A percentile compares a stretch with the other conserved stretches of the same genome.
phyloP scores from a whole-genome alignment of 1,140 invertebrate species.

The Heliconius eleuchia region DNA sequence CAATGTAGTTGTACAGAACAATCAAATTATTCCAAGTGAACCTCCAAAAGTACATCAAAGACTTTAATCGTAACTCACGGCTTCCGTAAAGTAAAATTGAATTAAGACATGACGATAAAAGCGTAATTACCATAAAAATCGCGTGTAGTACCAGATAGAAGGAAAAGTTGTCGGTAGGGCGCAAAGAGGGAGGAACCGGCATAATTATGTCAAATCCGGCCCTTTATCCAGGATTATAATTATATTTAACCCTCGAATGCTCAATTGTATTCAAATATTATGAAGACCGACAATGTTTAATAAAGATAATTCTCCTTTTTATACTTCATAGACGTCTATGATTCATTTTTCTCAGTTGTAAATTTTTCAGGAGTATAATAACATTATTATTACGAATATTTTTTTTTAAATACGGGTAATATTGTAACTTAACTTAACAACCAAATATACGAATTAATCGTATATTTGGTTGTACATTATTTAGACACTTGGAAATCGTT shows the following conservation, averaged over 20 bases:
- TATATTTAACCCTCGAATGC: slow-evolving; percentile 44
- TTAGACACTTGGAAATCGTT: too few relatives aligned
- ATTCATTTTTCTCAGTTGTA: slow-evolving; percentile 5
- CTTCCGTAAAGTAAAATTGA: slow-evolving; percentile 46
- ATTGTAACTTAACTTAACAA: background rate
- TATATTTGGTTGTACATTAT: background rate
- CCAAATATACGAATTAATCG: too few relatives aligned
- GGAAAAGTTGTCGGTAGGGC: slow-evolving; percentile 35
- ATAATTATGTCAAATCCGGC: slow-evolving; percentile 51
- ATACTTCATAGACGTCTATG: background rate
- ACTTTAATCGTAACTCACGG: slow-evolving; percentile 24
- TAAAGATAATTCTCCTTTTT: slow-evolving; percentile 17
- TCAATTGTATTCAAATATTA: slow-evolving; percentile 22
- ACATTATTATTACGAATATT: background rate
- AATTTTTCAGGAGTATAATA: background rate
- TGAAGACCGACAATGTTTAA: slow-evolving; percentile 3
- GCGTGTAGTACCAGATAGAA: slow-evolving; percentile 42
- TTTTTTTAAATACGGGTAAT: background rate
- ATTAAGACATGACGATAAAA: slow-evolving; percentile 60
- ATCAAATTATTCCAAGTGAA: background rate
- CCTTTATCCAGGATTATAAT: slow-evolving; percentile 55
- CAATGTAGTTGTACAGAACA: background rate
- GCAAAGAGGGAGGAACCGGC: slow-evolving; percentile 29
- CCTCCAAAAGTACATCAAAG: background rate
- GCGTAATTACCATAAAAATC: slow-evolving; percentile 65